Base-by-base conservation (phyloP, 2,888 invertebrate genomes). In the Atrina japonica region DNA sequence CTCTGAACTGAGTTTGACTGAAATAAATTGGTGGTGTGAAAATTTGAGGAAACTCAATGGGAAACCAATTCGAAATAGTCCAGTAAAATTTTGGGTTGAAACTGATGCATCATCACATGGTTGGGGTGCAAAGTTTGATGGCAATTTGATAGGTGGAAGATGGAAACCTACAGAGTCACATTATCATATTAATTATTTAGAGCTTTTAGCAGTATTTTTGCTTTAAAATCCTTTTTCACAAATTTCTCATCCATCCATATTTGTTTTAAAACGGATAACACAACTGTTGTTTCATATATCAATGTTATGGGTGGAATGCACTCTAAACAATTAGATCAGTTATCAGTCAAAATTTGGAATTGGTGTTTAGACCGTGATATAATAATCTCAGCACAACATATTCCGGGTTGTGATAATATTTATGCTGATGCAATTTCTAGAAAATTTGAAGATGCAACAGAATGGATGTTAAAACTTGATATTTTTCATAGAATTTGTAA, bases 21-120 rank as follows among this genome's bases (percentile, higher is more conserved):
- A 56, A 56, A 56, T 56, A 7, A n/a, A 67, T 59, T 75, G 75
- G 70, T 23, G 41, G 43, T 67, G 41, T 50, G 16, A 2, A 23
- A 52, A 52, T 52, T 2, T 52, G 53, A 61, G n/a, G n/a, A 41
- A 25, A 29, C 18, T 18, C 5, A 35, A 35, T 43, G 25, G 43
- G 30, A 68, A 45, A 25, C 14, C 21, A 23, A 18, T 27, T 55
- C n/a, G 6, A 7, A 16, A 21, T 9, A 7, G n/a, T 25, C 30
- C 27, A 25, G 25, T 50, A 29, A 2, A 65, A 47, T 49, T 66
- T 21, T 35, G n/a, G 50, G 5, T 23, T 49, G 49, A 49, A 18
- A 49, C 49, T 21, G 49, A 49, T 49, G 49, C 49, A 11, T 49
- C 14, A 11, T n/a, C 23, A 49, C 18, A 49, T 11, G 49, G 49